Conservation (phyloP, 2,113 vertebrate genomes). For the Montifringilla adamsi region DNA sequence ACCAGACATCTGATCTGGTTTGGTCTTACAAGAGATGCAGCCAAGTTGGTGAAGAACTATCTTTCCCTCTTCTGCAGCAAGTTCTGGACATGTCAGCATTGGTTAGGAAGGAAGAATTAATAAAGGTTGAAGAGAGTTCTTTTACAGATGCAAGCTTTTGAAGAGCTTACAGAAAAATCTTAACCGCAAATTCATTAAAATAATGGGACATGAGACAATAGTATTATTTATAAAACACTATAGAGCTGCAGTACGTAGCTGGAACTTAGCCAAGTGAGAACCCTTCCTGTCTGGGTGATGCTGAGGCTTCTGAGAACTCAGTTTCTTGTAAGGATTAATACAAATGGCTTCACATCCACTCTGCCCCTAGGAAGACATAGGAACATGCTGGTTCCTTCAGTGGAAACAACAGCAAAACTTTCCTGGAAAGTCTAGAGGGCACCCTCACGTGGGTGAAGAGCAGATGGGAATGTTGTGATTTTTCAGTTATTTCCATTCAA, state of each 20-base stretch:
- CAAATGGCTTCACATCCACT: neutral
- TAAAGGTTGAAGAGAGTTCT: neutral
- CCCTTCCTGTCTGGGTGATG: neutral
- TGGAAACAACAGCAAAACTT: neutral
- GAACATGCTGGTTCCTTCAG: neutral
- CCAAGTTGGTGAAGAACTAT: neutral
- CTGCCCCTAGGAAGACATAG: neutral
- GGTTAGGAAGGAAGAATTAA: neutral
- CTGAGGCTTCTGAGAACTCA: neutral
- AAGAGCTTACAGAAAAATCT: neutral
- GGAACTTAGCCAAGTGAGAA: neutral
- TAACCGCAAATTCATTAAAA: neutral
- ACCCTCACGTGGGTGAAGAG: neutral
- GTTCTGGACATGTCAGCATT: neutral
- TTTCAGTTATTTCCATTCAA: neutral
- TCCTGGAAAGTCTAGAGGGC: neutral
- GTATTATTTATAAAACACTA: neutral
- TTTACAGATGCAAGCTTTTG: neutral
- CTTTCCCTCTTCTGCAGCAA: neutral
- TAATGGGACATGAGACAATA: neutral
- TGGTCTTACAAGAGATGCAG: neutral
- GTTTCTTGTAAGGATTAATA: neutral
- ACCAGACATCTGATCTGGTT: neutral
- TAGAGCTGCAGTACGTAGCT: neutral
- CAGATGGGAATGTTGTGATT: neutral